Evolutionary conservation across 1,140 invertebrate species (phyloP).

Genomic region (Chionoecetes opilio): DNA sequence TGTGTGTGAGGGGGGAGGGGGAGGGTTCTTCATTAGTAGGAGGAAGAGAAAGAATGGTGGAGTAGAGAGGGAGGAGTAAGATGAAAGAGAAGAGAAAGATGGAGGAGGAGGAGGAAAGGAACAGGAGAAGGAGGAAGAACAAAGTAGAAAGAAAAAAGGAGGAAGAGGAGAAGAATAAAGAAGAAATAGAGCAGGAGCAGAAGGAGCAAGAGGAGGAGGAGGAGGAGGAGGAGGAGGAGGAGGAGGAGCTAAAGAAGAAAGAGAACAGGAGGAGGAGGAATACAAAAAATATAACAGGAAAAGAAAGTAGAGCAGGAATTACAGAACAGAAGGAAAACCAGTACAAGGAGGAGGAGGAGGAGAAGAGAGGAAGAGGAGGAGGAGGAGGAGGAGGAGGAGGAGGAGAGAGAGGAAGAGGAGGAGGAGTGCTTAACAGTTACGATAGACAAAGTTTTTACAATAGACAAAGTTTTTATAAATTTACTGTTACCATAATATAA

Average conservation of each 20-base stretch:
- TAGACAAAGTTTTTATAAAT: too few relatives aligned
- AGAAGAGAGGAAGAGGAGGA: background rate
- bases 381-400: conserved; percentile 13
- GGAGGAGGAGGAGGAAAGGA: background rate
- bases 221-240: background rate
- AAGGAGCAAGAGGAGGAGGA: background rate
- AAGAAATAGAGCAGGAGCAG: background rate
- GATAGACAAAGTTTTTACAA: too few relatives aligned
- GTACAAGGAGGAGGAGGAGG: background rate
- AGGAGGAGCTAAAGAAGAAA: background rate
- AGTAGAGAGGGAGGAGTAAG: background rate
- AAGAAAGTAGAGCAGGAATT: background rate
- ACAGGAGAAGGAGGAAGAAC: background rate
- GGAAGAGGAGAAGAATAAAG: background rate
- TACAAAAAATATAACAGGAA: background rate
- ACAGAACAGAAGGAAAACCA: background rate
- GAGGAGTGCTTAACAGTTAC: too few relatives aligned
- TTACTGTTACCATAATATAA: too few relatives aligned
- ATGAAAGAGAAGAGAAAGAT: background rate
- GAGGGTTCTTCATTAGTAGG: too few relatives aligned
- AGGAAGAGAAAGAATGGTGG: background rate
- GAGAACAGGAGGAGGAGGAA: background rate
- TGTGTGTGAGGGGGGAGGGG: background rate
- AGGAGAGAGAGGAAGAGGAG: background rate
- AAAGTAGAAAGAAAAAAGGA: background rate